Evolutionary conservation across 2,888 invertebrate genomes (phyloP), one percentile per base, ranked within the genome.

Genomic region (Pammene fasciana): DNA sequence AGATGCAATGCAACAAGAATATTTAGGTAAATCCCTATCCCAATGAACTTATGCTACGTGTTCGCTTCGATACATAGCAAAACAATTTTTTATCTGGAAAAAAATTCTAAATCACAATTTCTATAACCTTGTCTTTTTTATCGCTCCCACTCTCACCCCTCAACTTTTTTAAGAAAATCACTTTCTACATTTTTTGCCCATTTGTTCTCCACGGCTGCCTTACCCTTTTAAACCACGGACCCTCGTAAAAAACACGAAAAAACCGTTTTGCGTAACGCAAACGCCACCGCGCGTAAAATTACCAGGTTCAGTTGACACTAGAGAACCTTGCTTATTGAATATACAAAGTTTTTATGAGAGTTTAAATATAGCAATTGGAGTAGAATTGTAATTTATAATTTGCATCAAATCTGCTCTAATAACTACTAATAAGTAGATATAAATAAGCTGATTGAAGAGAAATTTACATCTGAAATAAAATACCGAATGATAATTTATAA

Each of bases 141-240:
- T 26, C 26, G 26, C 4, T 26, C 4, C 26, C 26, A 26, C 26
- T 26, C 26, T 6, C 38, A 1, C 38, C 38, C 38, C 38, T 38
- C 2, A 38, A 9, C 8, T 46, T 38, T 61, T 61, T 50, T 52
- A 41, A 38, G 50, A 41, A 54, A 41, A 57, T 43, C 34, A 57
- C 68, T 64, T 68, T 68, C 57, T 38, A 56, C 46, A 5, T 68
- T 68, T 68, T 18, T 67, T 68, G 38, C 36, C 36, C 50, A 59
- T 65, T 65, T 11, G 68, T 68, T 68, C 68, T 5, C 68, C 68
- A 68, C 57, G 68, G 50, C 64, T 52, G 68, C 18, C n/a, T 36
- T 14, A 68, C 64, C 56, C 57, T 52, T 65, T 38, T 13, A 18
- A 56, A 50, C 56, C 62, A 36, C 64, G 45, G 18, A 45, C 64